Conservation (phyloP, 2,797 vertebrate species). For the Danio tinwini region DNA sequence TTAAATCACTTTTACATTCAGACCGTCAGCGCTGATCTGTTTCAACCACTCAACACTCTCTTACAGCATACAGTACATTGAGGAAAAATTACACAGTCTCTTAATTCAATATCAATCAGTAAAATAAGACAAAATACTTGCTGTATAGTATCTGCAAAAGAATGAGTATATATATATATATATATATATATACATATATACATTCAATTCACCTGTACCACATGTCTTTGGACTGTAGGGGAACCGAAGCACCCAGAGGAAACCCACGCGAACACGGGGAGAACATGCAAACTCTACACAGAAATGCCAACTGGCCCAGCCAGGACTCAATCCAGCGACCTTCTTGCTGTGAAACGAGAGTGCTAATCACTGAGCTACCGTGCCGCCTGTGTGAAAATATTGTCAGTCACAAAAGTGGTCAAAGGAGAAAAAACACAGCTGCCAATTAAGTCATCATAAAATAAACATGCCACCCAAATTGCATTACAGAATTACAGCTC, state of each 20-base stretch:
- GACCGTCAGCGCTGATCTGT: conserved; percentile 36
- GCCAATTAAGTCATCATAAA: not conserved
- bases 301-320: too few relatives aligned
- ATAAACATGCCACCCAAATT: not conserved
- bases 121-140: not conserved
- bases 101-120: conserved; percentile 25
- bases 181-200: too few relatives aligned
- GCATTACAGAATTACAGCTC: not conserved
- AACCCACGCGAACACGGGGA: too few relatives aligned
- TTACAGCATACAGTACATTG: not conserved
- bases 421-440: not conserved
- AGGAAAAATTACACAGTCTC: not conserved
- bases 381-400: too few relatives aligned
- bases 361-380: too few relatives aligned
- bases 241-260: too few relatives aligned
- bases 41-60: conserved; percentile 24
- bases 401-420: not conserved
- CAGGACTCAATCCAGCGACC: too few relatives aligned
- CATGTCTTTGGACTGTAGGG: too few relatives aligned
- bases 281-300: too few relatives aligned
- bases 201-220: too few relatives aligned
- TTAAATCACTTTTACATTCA: conserved; percentile 59
- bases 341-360: too few relatives aligned
- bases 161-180: too few relatives aligned
- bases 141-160: not conserved